Evolutionary conservation across 1,140 invertebrate genomes (phyloP).

Genomic region (Orussus abietinus): DNA sequence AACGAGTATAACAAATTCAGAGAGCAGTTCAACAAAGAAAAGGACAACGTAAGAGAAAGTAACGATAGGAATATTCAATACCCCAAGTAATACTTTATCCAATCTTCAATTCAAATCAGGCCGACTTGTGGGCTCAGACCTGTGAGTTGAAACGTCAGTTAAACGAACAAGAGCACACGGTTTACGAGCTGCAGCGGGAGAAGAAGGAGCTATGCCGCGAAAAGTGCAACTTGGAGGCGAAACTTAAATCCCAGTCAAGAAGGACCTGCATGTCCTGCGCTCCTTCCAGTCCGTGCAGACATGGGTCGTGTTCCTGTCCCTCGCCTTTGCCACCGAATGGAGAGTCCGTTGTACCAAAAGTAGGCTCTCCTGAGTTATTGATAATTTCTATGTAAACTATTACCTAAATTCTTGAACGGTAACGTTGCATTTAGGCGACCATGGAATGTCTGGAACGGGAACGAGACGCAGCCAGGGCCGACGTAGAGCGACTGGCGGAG

Average conservation of each 20-base stretch:
- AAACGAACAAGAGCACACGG: constrained; percentile 43
- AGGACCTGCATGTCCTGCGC: constrained; percentile 27
- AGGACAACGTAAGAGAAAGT: constrained; percentile 44
- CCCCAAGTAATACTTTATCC: constrained; percentile 21
- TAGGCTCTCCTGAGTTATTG: not conserved
- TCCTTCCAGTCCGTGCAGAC: constrained; percentile 24
- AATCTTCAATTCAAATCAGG: constrained; percentile 15
- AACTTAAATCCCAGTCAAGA: constrained; percentile 25
- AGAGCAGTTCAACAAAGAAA: constrained; percentile 41
- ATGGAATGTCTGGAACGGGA: constrained; percentile 54
- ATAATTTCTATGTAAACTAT: constrained; percentile 10
- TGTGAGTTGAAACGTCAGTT: constrained; percentile 43
- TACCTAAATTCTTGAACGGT: constrained; percentile 11
- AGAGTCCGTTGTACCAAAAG: not conserved
- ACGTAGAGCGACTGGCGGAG: constrained; percentile 54
- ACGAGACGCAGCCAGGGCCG: constrained; percentile 52
- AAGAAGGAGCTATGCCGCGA: constrained; percentile 44
- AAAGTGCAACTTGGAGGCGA: constrained; percentile 48
- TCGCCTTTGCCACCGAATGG: constrained; percentile 9
- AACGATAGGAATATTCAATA: constrained; percentile 42
- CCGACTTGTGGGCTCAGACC: constrained; percentile 24
- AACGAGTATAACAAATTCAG: constrained; percentile 50
- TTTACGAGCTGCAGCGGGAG: constrained; percentile 47
- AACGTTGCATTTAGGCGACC: constrained; percentile 33
- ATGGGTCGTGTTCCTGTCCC: constrained; percentile 18